Percentiles rank a stretch among this genome's conserved stretches.
phyloP scores from a whole-genome alignment of 2,797 vertebrate species.

The Amniataba percoides region DNA sequence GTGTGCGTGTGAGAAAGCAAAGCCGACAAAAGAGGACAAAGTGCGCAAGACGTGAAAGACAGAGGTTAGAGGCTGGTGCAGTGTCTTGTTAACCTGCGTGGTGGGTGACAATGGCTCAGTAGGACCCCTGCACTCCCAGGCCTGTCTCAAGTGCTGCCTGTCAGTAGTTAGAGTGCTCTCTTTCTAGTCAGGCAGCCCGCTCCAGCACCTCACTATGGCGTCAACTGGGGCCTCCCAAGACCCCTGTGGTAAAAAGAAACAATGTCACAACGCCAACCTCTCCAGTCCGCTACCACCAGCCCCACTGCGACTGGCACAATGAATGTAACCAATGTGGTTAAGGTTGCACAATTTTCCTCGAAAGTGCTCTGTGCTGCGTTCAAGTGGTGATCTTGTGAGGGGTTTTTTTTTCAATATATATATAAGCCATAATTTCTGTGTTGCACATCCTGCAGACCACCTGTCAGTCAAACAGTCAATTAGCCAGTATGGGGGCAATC shows the following conservation, averaged over 20 bases:
- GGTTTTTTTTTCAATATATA: slow-evolving; percentile 12
- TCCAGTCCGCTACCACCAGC: slow-evolving; percentile 42
- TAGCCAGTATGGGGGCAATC: slow-evolving; percentile 2
- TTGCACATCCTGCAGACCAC: slow-evolving; percentile 34
- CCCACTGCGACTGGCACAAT: slow-evolving; percentile 47
- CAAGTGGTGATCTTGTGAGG: slow-evolving; percentile 44
- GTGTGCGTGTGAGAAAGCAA: slow-evolving; percentile 7
- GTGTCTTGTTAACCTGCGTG: slow-evolving; percentile 80
- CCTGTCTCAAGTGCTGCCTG: slow-evolving; percentile 78
- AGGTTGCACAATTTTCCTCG: slow-evolving; percentile 60
- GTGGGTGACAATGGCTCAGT: slow-evolving; percentile 73
- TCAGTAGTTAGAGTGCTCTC: slow-evolving; percentile 74
- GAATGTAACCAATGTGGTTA: slow-evolving; percentile 52
- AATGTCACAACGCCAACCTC: slow-evolving; percentile 71
- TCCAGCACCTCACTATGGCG: slow-evolving; percentile 72
- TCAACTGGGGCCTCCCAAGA: slow-evolving; percentile 64
- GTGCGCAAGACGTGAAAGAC: slow-evolving; percentile 44
- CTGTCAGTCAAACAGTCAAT: slow-evolving; percentile 61
- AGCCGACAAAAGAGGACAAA: slow-evolving; percentile 45
- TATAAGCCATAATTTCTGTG: slow-evolving; percentile 31
- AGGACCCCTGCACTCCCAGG: slow-evolving; percentile 75
- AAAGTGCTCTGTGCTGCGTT: slow-evolving; percentile 51
- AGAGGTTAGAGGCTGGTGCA: slow-evolving; percentile 61
- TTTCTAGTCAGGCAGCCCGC: slow-evolving; percentile 71
- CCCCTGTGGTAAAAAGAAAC: slow-evolving; percentile 62